A percentile compares a stretch with the other conserved stretches of the same genome.
Conservation (phyloP, 2,888 invertebrate species). For the Melieria omissa region DNA sequence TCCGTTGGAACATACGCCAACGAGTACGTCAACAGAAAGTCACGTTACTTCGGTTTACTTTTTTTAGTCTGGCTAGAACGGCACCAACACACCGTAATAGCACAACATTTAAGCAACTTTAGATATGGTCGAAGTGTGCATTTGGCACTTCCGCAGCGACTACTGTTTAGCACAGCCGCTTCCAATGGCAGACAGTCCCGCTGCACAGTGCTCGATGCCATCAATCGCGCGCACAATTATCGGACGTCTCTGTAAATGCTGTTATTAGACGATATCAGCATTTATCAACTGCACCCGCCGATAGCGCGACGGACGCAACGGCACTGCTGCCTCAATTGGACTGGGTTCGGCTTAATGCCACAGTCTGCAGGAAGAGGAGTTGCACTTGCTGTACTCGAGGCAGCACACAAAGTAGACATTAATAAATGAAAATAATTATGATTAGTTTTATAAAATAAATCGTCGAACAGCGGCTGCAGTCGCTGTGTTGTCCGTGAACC, state of each 20-base stretch:
- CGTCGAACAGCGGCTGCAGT: constrained; percentile 9
- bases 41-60: background rate
- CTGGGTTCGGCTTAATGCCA: too few relatives aligned
- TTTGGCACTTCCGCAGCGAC: background rate
- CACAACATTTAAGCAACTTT: constrained; percentile 1
- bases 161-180: background rate
- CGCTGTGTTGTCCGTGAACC: background rate
- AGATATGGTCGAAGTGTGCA: background rate
- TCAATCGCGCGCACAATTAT: constrained; percentile 23
- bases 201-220: background rate
- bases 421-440: constrained; percentile 37
- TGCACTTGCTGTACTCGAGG: background rate
- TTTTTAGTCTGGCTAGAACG: background rate
- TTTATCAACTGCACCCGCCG: constrained; percentile 35
- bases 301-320: background rate
- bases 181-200: background rate
- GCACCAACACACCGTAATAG: background rate
- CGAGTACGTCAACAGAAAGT: too few relatives aligned
- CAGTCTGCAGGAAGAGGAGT: background rate
- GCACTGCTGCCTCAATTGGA: background rate
- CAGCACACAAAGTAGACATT: constrained; percentile 26
- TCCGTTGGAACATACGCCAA: too few relatives aligned
- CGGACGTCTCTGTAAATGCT: constrained; percentile 41
- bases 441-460: constrained; percentile 29
- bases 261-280: constrained; percentile 42